Percentiles rank a stretch among this genome's conserved stretches.
Evolutionary conservation across 2,113 vertebrate species (phyloP).

Genomic region (Tetraodon nigroviridis): DNA sequence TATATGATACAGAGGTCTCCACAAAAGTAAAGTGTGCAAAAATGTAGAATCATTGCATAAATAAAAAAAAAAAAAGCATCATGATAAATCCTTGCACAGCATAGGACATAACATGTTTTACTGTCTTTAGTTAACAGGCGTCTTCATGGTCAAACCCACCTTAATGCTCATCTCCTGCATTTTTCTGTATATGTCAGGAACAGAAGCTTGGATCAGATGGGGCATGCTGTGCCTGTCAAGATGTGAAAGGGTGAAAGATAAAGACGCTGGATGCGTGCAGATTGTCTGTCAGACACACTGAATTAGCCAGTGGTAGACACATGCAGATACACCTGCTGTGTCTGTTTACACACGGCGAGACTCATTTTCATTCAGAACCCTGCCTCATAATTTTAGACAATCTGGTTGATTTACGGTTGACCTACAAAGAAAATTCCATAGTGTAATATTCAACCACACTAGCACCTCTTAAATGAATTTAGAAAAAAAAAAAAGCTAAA

Average conservation of each 20-base stretch:
- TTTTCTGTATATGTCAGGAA: slow-evolving; percentile 48
- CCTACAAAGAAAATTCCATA: slow-evolving; percentile 38
- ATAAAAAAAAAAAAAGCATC: too few species aligned
- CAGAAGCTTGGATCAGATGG: slow-evolving; percentile 43
- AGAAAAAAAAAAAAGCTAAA: too few species aligned
- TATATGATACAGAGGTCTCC: too few species aligned
- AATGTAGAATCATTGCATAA: too few species aligned
- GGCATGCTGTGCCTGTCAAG: slow-evolving; percentile 46
- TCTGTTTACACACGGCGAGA: background rate
- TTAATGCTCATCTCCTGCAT: background rate
- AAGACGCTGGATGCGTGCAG: slow-evolving; percentile 22
- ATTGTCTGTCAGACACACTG: slow-evolving; percentile 55
- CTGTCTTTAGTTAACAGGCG: background rate
- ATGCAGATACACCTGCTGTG: background rate
- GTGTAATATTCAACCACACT: slow-evolving; percentile 23
- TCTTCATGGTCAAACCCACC: background rate
- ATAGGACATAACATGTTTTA: slow-evolving; percentile 4
- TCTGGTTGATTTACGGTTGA: slow-evolving; percentile 57
- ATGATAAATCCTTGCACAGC: too few species aligned
- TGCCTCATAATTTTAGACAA: slow-evolving; percentile 52
- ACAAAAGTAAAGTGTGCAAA: too few species aligned
- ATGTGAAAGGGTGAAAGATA: slow-evolving; percentile 41
- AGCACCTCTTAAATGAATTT: too few species aligned
- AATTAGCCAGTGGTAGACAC: background rate
- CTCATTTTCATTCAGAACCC: slow-evolving; percentile 15